Conservation (phyloP, 2,113 vertebrate species). For the Pipa parva region DNA sequence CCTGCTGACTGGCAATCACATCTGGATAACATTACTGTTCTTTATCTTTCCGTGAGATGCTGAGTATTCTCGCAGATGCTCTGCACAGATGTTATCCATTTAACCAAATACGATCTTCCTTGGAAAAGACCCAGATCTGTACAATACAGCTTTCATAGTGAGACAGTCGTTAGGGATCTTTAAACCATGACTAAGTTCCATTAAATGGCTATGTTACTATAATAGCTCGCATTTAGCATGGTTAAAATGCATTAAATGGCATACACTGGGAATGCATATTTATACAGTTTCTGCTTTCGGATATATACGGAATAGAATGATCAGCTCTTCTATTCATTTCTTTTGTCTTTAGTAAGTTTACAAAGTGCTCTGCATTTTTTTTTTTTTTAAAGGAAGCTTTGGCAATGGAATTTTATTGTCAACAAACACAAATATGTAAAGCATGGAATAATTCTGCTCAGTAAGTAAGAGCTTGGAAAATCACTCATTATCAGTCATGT, state of each 20-base stretch:
- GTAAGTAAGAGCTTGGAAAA: constrained; percentile 42
- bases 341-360: background rate
- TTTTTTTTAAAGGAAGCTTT: background rate
- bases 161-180: constrained; percentile 1
- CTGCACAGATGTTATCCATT: constrained; percentile 33
- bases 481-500: constrained; percentile 48
- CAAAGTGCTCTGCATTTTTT: background rate
- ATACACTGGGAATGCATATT: background rate
- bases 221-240: background rate
- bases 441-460: constrained; percentile 37
- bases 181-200: constrained; percentile 11
- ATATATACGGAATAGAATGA: background rate
- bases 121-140: constrained; percentile 11
- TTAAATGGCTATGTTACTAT: constrained; percentile 17
- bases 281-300: background rate
- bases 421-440: constrained; percentile 39
- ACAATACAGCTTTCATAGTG: constrained; percentile 12
- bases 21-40: constrained; percentile 16
- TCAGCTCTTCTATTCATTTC: background rate
- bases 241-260: constrained; percentile 2
- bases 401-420: background rate
- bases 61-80: constrained; percentile 24
- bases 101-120: constrained; percentile 35
- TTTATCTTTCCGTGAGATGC: constrained; percentile 15
- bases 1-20: constrained; percentile 18